phyloP scores from a whole-genome alignment of 2,888 invertebrate genomes.

The Agrochola lychnidis region DNA sequence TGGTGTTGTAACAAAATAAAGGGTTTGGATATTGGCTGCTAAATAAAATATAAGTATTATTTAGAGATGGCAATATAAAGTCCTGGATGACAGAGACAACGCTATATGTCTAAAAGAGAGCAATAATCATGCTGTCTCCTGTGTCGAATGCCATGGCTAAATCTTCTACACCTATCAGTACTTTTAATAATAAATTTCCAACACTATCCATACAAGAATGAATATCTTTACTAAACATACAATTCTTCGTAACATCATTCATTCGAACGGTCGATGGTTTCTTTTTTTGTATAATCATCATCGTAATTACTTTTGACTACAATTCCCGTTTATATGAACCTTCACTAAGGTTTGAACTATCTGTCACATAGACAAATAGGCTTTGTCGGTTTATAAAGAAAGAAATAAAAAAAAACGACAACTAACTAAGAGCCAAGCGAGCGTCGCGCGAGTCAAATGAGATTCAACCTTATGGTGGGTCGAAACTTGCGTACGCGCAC shows the following conservation, averaged over 20 bases:
- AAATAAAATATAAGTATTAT: background rate
- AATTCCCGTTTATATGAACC: background rate
- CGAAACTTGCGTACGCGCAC: no score
- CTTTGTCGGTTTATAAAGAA: no score
- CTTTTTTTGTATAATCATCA: slow-evolving; percentile 10
- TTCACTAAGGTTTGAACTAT: background rate
- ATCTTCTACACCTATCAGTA: background rate
- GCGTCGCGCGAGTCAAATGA: no score
- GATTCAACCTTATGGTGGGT: no score
- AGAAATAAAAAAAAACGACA: no score
- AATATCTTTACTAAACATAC: slow-evolving; percentile 1
- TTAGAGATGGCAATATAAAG: background rate
- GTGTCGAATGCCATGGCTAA: background rate
- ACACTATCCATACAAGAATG: background rate
- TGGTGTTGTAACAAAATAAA: slow-evolving; percentile 8
- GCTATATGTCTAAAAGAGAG: background rate
- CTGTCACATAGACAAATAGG: no score
- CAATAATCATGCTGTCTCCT: background rate
- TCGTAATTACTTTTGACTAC: background rate
- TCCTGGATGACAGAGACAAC: background rate
- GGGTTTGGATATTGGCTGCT: slow-evolving; percentile 59
- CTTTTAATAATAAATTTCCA: background rate
- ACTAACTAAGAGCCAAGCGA: no score
- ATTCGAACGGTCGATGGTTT: slow-evolving; percentile 9
- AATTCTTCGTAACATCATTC: slow-evolving; percentile 8